Conservation (phyloP, 2,797 vertebrate genomes). For the Sardinella longiceps region DNA sequence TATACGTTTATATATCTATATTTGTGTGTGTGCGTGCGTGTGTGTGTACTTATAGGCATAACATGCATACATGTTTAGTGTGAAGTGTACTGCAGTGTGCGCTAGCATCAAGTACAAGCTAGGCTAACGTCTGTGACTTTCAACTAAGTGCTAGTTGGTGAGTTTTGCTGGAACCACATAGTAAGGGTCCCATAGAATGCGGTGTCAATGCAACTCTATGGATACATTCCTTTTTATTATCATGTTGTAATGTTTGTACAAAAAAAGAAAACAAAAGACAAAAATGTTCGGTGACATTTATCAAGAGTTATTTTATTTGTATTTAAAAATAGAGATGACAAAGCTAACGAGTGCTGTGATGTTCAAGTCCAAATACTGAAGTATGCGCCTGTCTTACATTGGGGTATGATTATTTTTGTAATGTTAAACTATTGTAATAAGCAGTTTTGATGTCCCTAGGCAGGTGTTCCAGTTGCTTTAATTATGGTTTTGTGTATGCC, state of each 20-base stretch:
- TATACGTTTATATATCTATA: slow-evolving; percentile 30
- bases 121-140: slow-evolving; percentile 53
- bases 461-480: slow-evolving; percentile 74
- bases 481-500: slow-evolving; percentile 65
- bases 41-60: slow-evolving; percentile 29
- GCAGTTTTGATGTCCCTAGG: slow-evolving; percentile 73
- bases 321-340: slow-evolving; percentile 79
- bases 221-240: slow-evolving; percentile 72
- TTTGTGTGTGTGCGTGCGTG: slow-evolving; percentile 20
- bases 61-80: slow-evolving; percentile 37
- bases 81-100: slow-evolving; percentile 32
- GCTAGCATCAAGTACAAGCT: slow-evolving; percentile 44
- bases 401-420: slow-evolving; percentile 66
- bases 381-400: slow-evolving; percentile 73
- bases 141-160: slow-evolving; percentile 63
- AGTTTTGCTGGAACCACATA: slow-evolving; percentile 59
- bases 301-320: slow-evolving; percentile 82
- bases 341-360: slow-evolving; percentile 83
- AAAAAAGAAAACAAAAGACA: slow-evolving; percentile 68
- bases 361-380: slow-evolving; percentile 75
- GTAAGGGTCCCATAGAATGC: slow-evolving; percentile 59
- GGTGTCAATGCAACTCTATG: slow-evolving; percentile 63
- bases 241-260: slow-evolving; percentile 70
- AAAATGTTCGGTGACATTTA: slow-evolving; percentile 77
- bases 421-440: slow-evolving; percentile 70